These are phyloP conservation scores for Ictalurus punctatus DNA, from an alignment of 2,113 vertebrate genomes.

Conservation along the genomic window DNA sequence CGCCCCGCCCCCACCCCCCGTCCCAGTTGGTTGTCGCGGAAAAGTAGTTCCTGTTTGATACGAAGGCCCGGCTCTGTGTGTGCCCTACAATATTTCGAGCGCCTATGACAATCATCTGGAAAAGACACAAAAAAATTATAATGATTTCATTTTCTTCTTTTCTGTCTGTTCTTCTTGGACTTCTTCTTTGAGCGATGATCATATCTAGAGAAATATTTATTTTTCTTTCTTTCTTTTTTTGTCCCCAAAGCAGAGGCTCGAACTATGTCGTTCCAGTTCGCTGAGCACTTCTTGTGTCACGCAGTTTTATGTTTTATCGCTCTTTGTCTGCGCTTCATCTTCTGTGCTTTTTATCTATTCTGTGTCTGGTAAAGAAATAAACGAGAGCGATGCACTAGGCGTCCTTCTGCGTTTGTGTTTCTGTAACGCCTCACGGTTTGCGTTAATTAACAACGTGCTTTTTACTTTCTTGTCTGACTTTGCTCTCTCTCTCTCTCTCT, in stretches of 20 bases:
- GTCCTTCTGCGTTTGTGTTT: slow-evolving; percentile 27
- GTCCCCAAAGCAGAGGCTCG: slow-evolving; percentile 16
- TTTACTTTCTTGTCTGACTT: not conserved
- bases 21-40: slow-evolving; percentile 59
- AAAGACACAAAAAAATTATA: slow-evolving; percentile 55
- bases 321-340: slow-evolving; percentile 60
- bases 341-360: slow-evolving; percentile 37
- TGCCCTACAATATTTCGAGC: slow-evolving; percentile 76
- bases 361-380: slow-evolving; percentile 6
- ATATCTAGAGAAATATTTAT: slow-evolving; percentile 62
- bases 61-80: slow-evolving; percentile 81
- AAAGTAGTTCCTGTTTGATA: slow-evolving; percentile 78
- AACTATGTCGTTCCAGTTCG: slow-evolving; percentile 17
- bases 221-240: slow-evolving; percentile 59
- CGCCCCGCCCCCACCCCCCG: slow-evolving; percentile 28
- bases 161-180: slow-evolving; percentile 66
- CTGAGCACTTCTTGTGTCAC: slow-evolving; percentile 40
- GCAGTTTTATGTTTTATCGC: slow-evolving; percentile 28
- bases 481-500: slow-evolving; percentile 67
- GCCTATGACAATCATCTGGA: slow-evolving; percentile 95
- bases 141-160: slow-evolving; percentile 51
- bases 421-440: slow-evolving; percentile 9
- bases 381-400: slow-evolving; percentile 3
- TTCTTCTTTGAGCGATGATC: slow-evolving; percentile 78
- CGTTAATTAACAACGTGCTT: not conserved